Percentiles rank a stretch among this genome's conserved stretches.
These are phyloP conservation scores for Protonemura montana DNA, from an alignment of 2,888 invertebrate species.

Conservation along the genomic window DNA sequence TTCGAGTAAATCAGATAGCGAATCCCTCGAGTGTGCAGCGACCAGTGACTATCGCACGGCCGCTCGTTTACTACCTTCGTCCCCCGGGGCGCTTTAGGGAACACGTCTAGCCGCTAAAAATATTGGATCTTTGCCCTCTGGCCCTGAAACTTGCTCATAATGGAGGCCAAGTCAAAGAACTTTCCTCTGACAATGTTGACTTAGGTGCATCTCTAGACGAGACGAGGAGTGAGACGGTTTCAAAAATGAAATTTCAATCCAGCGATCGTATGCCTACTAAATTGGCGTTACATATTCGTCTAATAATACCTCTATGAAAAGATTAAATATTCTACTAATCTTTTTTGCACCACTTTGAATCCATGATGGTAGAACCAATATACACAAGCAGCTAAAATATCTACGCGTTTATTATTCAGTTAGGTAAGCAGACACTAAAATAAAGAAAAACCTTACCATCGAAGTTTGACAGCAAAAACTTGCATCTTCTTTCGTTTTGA, in stretches of 20 bases:
- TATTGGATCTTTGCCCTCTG: conserved; percentile 7
- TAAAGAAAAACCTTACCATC: too few relatives aligned
- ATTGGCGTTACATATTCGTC: background rate
- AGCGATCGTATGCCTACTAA: background rate
- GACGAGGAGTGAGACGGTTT: background rate
- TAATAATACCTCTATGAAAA: background rate
- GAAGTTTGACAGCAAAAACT: too few relatives aligned
- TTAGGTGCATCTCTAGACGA: background rate
- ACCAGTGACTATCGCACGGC: background rate
- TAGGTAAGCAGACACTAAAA: too few relatives aligned
- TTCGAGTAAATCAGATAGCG: background rate
- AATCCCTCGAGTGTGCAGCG: background rate
- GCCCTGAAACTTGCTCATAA: background rate
- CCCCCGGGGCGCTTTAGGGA: background rate
- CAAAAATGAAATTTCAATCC: background rate
- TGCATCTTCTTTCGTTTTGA: too few relatives aligned
- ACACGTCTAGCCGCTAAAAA: background rate
- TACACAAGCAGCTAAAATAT: too few relatives aligned
- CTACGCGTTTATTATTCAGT: too few relatives aligned
- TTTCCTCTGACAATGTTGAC: conserved; percentile 1
- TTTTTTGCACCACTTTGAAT: background rate
- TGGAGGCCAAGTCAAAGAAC: conserved; percentile 12
- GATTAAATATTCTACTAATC: background rate
- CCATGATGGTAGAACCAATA: too few relatives aligned
- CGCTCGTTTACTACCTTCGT: background rate